Conservation (phyloP, 2,797 vertebrate genomes). For the Pipistrellus pygmaeus region DNA sequence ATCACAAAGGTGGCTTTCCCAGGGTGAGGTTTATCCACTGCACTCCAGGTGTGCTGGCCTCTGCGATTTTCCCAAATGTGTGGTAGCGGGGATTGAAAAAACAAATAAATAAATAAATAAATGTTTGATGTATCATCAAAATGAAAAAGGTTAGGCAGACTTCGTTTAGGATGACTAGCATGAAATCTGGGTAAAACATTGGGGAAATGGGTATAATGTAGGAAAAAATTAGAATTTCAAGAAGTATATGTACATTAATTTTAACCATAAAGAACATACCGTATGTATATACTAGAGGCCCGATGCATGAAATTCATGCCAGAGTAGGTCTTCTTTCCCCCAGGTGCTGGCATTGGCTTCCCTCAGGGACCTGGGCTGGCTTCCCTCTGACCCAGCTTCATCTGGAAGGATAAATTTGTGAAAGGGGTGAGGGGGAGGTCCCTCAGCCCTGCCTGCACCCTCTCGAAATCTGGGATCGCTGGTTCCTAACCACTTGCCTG, state of each 20-base stretch:
- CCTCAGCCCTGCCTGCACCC: too few species aligned
- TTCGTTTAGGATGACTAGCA: conserved; percentile 40
- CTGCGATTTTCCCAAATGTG: not conserved
- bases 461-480: too few species aligned
- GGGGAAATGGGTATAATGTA: not conserved
- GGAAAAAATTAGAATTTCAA: not conserved
- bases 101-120: not conserved
- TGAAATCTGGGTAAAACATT: conserved; percentile 52
- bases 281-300: not conserved
- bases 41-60: not conserved
- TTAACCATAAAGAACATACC: conserved; percentile 33
- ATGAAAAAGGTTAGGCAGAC: not conserved
- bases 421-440: too few species aligned
- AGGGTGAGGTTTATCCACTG: not conserved
- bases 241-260: not conserved
- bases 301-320: too few species aligned
- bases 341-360: too few species aligned
- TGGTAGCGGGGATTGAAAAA: not conserved
- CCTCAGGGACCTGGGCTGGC: too few species aligned
- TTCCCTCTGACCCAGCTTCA: too few species aligned
- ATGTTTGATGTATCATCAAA: not conserved
- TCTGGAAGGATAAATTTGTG: too few species aligned
- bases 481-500: too few species aligned
- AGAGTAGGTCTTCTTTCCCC: too few species aligned
- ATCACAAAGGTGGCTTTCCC: not conserved